Conservation (phyloP, 1,140 invertebrate species). For the Reticulitermes speratus region DNA sequence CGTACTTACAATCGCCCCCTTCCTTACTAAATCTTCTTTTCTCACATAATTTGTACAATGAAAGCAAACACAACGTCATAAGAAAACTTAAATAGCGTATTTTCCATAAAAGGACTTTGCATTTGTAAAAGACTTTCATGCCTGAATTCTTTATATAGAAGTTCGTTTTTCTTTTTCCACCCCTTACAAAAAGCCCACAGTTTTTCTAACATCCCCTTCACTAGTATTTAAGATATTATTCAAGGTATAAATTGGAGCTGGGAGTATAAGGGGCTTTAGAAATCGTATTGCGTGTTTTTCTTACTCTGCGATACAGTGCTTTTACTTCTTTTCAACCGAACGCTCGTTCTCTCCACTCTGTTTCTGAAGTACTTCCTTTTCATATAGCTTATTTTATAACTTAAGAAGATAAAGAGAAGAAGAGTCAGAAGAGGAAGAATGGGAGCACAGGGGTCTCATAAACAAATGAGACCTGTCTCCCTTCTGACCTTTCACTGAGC, state of each 20-base stretch:
- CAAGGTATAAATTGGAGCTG: neutral
- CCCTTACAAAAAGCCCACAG: neutral
- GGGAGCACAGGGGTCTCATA: neutral
- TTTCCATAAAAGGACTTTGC: neutral
- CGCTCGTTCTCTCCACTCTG: neutral
- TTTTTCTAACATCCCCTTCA: neutral
- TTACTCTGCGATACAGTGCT: neutral
- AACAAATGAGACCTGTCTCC: neutral
- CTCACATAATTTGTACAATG: neutral
- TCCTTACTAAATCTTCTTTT: neutral
- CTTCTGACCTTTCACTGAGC: neutral
- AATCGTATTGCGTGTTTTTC: neutral
- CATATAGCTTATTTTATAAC: conserved; percentile 1
- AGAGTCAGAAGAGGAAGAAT: neutral
- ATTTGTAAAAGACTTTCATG: neutral
- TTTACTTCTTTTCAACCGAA: neutral
- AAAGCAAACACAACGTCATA: neutral
- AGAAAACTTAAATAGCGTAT: neutral
- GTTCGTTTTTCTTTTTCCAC: neutral
- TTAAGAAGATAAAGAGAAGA: neutral
- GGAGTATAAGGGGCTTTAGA: neutral
- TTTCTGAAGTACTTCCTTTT: conserved; percentile 6
- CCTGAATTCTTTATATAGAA: neutral
- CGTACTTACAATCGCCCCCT: neutral
- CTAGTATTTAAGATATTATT: conserved; percentile 18